Conservation (phyloP, 2,113 vertebrate species). For the Columba janthina region DNA sequence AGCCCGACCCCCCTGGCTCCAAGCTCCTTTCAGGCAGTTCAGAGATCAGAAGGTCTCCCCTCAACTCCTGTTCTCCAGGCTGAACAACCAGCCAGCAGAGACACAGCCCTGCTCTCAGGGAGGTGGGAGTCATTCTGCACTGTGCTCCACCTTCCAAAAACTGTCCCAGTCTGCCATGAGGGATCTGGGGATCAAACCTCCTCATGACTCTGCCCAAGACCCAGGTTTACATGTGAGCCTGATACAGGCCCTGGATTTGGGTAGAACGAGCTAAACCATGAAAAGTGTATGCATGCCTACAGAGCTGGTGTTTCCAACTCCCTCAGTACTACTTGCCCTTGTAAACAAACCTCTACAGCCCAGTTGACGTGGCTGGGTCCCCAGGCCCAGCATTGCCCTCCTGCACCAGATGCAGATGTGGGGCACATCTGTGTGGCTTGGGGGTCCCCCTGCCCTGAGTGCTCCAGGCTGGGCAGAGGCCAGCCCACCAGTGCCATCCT, state of each 20-base stretch:
- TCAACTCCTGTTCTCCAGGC: neutral
- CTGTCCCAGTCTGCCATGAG: neutral
- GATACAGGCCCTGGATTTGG: neutral
- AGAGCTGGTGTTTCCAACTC: neutral
- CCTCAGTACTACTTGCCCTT: neutral
- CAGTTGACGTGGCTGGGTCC: accelerated
- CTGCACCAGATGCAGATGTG: neutral
- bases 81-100: neutral
- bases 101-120: neutral
- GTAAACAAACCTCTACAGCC: neutral
- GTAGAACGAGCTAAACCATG: neutral
- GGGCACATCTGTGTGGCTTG: neutral
- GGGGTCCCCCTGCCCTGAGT: neutral
- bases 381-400: neutral
- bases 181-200: neutral
- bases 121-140: neutral
- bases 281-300: neutral
- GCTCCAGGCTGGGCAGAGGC: neutral
- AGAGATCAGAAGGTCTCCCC: too few relatives aligned
- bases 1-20: accelerated
- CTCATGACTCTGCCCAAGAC: neutral
- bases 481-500: neutral
- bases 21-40: neutral
- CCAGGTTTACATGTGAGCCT: neutral
- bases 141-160: accelerated